Evolutionary conservation across 2,113 vertebrate genomes (phyloP).

Genomic region (Sebastes fasciatus): DNA sequence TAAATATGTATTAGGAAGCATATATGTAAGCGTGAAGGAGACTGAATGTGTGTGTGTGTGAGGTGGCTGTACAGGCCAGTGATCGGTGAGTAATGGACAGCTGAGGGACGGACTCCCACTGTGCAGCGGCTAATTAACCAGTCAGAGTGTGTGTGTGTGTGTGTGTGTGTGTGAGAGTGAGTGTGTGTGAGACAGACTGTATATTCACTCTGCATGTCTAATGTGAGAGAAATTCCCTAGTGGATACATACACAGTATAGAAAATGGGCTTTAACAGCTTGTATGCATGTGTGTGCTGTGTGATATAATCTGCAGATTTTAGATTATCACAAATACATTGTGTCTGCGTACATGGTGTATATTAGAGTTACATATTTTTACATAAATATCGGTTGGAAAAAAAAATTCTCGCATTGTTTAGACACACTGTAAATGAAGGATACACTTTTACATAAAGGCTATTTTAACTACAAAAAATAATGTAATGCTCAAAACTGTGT

Average conservation of each 20-base stretch:
- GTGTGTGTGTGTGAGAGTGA: background rate
- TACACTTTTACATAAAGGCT: background rate
- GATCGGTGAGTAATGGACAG: constrained; percentile 43
- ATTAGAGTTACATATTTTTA: background rate
- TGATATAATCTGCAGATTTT: background rate
- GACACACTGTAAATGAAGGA: background rate
- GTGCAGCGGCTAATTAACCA: constrained; percentile 50
- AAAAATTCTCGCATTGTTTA: background rate
- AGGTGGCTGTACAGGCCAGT: constrained; percentile 18
- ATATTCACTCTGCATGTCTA: constrained; percentile 24
- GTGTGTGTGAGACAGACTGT: constrained; percentile 21
- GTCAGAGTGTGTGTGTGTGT: background rate
- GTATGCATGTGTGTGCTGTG: background rate
- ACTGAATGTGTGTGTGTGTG: background rate
- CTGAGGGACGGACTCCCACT: constrained; percentile 20
- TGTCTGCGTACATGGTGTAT: too few species aligned
- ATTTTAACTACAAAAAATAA: background rate
- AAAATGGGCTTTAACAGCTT: background rate
- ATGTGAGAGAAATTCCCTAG: background rate
- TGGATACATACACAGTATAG: background rate
- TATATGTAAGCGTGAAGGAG: constrained; percentile 11
- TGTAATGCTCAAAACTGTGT: background rate
- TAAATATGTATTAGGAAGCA: constrained; percentile 26
- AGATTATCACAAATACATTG: background rate
- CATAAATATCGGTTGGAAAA: background rate